Conservation (phyloP, 2,797 vertebrate genomes). For the Gymnothorax javanicus region DNA sequence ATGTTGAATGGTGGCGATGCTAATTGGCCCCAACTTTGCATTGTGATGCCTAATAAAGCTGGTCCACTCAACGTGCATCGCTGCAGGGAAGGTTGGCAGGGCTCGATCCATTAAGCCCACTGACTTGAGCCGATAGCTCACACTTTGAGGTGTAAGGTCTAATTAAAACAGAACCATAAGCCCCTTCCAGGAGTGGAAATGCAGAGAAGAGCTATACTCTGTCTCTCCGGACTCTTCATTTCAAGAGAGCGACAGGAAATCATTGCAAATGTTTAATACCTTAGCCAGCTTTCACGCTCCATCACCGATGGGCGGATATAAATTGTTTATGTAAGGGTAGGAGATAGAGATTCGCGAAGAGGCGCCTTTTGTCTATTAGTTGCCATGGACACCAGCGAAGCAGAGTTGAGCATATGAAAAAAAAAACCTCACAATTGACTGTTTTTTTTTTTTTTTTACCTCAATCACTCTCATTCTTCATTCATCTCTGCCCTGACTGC, state of each 20-base stretch:
- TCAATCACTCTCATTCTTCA: background rate
- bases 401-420: constrained; percentile 56
- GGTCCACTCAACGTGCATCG: background rate
- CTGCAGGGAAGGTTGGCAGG: constrained; percentile 10
- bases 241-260: constrained; percentile 47
- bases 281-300: constrained; percentile 36
- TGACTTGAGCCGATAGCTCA: constrained; percentile 22
- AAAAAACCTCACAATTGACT: constrained; percentile 39
- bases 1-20: background rate
- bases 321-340: constrained; percentile 53
- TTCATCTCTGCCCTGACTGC: constrained; percentile 14
- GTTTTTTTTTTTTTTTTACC: constrained; percentile 45
- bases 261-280: constrained; percentile 43
- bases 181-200: background rate
- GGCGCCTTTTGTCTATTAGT: constrained; percentile 73
- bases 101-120: background rate
- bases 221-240: constrained; percentile 16
- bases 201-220: background rate
- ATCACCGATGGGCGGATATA: constrained; percentile 43
- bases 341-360: constrained; percentile 60
- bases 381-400: constrained; percentile 81
- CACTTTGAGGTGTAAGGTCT: constrained; percentile 43
- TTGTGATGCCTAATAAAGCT: constrained; percentile 15
- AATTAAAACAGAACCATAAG: constrained; percentile 45
- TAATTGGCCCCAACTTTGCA: background rate